Percentiles rank a stretch among this genome's conserved stretches.
Evolutionary conservation across 2,888 invertebrate genomes (phyloP).

Genomic region (Galerucella nymphaeae): DNA sequence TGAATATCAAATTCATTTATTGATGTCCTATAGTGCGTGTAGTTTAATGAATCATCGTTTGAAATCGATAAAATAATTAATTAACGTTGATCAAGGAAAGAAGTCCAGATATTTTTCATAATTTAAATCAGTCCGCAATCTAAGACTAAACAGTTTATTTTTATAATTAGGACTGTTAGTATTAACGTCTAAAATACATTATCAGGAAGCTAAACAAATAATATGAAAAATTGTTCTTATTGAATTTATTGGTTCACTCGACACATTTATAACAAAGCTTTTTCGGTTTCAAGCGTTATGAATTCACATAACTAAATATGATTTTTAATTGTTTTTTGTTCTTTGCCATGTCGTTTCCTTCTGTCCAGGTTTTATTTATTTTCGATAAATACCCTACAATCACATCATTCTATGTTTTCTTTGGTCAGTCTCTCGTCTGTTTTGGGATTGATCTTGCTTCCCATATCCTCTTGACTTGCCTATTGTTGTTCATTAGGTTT

Average conservation of each 20-base stretch:
- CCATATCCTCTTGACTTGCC: too few relatives aligned
- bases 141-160: slow-evolving; percentile 5
- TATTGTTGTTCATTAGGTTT: too few relatives aligned
- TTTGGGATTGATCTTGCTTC: too few relatives aligned
- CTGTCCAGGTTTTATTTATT: too few relatives aligned
- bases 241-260: neutral
- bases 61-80: neutral
- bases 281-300: neutral
- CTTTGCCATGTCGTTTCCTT: too few relatives aligned
- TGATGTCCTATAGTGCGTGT: neutral
- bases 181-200: neutral
- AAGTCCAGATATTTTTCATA: neutral
- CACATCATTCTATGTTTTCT: too few relatives aligned
- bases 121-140: neutral
- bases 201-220: neutral
- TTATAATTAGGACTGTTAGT: neutral
- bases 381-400: too few relatives aligned
- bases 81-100: neutral
- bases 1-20: neutral
- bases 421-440: too few relatives aligned
- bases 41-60: neutral
- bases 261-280: neutral
- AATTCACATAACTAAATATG: neutral
- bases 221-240: neutral
- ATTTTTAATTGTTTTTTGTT: neutral